Evolutionary conservation across 64 coral and sea anemone genomes (phyloP).

Genomic region (Porites lutea): DNA sequence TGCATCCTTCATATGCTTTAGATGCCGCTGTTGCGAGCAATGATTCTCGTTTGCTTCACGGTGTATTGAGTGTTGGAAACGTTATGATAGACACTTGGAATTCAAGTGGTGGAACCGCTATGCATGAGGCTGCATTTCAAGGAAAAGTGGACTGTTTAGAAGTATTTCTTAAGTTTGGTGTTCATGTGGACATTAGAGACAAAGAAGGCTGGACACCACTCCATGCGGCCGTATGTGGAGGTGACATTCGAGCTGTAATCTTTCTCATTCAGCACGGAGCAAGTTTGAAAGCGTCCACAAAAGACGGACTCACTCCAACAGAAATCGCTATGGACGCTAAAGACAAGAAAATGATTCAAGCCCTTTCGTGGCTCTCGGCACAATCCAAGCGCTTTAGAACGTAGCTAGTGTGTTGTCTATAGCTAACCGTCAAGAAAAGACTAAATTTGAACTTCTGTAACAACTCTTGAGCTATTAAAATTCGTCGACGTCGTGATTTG

Average conservation of each 20-base stretch:
- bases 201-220: slow-evolving; percentile 92
- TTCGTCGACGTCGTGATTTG: too few species aligned
- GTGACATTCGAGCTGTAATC: slow-evolving; percentile 70
- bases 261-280: slow-evolving; percentile 77
- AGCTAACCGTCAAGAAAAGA: too few species aligned
- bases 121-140: slow-evolving; percentile 92
- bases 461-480: too few species aligned
- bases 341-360: slow-evolving; percentile 60
- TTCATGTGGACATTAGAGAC: slow-evolving; percentile 65
- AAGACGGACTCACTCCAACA: slow-evolving; percentile 70
- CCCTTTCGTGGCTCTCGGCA: slow-evolving; percentile 12
- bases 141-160: slow-evolving; percentile 82
- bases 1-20: slow-evolving; percentile 71
- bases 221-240: slow-evolving; percentile 89
- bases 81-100: slow-evolving; percentile 66
- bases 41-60: slow-evolving; percentile 66
- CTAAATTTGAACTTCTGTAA: too few species aligned
- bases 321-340: slow-evolving; percentile 80
- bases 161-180: slow-evolving; percentile 86
- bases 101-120: slow-evolving; percentile 83
- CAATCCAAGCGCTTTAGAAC: background rate
- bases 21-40: slow-evolving; percentile 86
- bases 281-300: slow-evolving; percentile 41
- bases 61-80: slow-evolving; percentile 68
- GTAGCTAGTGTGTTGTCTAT: background rate